These are phyloP conservation scores for Aleadryas rufinucha DNA, from an alignment of 2,113 vertebrate species.

Conservation along the genomic window DNA sequence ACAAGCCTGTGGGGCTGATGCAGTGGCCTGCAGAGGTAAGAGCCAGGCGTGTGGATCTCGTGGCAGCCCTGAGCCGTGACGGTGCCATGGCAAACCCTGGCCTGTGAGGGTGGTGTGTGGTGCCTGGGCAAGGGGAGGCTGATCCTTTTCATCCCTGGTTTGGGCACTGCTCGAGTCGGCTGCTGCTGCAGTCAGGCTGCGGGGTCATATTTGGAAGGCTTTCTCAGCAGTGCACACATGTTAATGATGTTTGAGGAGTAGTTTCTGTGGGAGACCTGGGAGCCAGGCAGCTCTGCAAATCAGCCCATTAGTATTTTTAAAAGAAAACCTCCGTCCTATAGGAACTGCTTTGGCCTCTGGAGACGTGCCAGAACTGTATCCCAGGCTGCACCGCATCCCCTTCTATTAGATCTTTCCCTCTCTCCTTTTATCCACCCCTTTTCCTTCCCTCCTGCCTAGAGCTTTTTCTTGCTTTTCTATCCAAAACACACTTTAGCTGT, in stretches of 20 bases:
- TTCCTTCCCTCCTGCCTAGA: conserved; percentile 1
- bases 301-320: conserved; percentile 39
- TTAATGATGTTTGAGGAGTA: conserved; percentile 44
- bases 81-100: accelerated
- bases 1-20: background rate
- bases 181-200: background rate
- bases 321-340: conserved; percentile 25
- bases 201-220: background rate
- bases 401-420: background rate
- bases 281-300: conserved; percentile 19
- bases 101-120: background rate
- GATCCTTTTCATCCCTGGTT: background rate
- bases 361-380: background rate
- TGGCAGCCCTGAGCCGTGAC: accelerated
- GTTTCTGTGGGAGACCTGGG: conserved; percentile 4
- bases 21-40: background rate
- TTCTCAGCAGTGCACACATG: background rate
- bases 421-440: background rate
- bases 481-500: background rate
- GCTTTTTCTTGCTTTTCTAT: background rate
- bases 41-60: accelerated
- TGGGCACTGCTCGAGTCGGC: background rate
- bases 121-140: background rate
- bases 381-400: background rate
- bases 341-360: conserved; percentile 6